A percentile compares a stretch with the other conserved stretches of the same genome.
Conservation (phyloP, 2,113 vertebrate genomes). For the Rana temporaria region DNA sequence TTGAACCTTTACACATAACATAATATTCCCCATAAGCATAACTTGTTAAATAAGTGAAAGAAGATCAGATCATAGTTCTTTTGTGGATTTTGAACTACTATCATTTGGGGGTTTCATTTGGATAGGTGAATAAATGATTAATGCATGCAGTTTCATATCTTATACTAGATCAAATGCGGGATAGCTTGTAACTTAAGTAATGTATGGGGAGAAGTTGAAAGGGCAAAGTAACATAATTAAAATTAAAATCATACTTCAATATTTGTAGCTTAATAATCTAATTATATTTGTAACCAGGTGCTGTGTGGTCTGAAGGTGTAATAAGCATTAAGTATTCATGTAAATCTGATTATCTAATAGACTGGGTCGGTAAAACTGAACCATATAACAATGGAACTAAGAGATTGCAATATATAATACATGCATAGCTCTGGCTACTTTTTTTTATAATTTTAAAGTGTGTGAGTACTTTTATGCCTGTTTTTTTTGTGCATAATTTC, state of each 20-base stretch:
- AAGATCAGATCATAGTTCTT: conserved; percentile 38
- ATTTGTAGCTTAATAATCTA: conserved; percentile 34
- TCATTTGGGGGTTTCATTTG: conserved; percentile 18
- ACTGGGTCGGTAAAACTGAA: conserved; percentile 18
- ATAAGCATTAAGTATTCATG: conserved; percentile 46
- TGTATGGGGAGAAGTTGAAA: conserved; percentile 34
- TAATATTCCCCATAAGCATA: conserved; percentile 19
- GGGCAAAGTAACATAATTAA: conserved; percentile 37
- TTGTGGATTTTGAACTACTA: conserved; percentile 36
- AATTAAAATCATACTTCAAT: conserved; percentile 47
- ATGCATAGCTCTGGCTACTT: not conserved
- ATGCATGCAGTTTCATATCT: conserved; percentile 16
- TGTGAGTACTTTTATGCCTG: too few species aligned
- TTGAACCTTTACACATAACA: conserved; percentile 40
- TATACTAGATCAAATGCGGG: conserved; percentile 40
- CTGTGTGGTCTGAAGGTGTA: conserved; percentile 28
- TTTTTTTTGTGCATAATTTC: too few species aligned
- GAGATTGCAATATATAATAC: conserved; percentile 6
- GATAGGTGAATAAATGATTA: conserved; percentile 32
- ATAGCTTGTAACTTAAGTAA: conserved; percentile 45
- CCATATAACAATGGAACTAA: not conserved
- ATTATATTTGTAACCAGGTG: conserved; percentile 35
- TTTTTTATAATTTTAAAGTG: too few species aligned
- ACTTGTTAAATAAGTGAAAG: conserved; percentile 5
- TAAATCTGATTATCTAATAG: conserved; percentile 40